Evolutionary conservation across 2,888 invertebrate genomes (phyloP).

Genomic region (Tiliacea citrago): DNA sequence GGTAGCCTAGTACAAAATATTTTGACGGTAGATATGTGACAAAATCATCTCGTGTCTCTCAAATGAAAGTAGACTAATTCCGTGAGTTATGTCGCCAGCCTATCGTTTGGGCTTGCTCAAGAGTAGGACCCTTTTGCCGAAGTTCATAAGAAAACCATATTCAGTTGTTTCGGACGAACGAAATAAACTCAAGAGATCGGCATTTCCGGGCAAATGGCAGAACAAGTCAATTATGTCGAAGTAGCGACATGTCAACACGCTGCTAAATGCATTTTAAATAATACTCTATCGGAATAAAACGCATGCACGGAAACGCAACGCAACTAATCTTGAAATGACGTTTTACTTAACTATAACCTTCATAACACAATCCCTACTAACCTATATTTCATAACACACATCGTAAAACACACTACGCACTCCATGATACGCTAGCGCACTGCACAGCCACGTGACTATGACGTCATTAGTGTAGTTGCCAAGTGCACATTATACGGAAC

Average conservation of each 20-base stretch:
- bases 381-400: constrained; percentile 17
- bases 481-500: constrained; percentile 60
- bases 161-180: neutral
- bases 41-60: neutral
- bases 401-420: constrained; percentile 30
- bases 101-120: neutral
- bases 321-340: neutral
- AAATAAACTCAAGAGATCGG: constrained; percentile 3
- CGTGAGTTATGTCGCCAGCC: too few species aligned
- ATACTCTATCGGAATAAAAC: neutral
- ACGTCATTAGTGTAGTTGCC: constrained; percentile 63
- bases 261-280: neutral
- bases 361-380: constrained; percentile 18
- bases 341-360: constrained; percentile 8
- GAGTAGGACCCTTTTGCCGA: neutral
- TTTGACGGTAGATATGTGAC: neutral
- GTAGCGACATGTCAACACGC: neutral
- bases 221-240: neutral
- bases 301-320: neutral
- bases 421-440: constrained; percentile 20
- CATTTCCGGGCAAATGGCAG: neutral
- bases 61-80: neutral
- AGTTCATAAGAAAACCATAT: neutral
- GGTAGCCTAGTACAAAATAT: constrained; percentile 16
- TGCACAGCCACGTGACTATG: constrained; percentile 52